Percentiles rank a stretch among this genome's conserved stretches.
Evolutionary conservation across 2,113 vertebrate species (phyloP).

Genomic region (Speoplatyrhinus poulsoni): DNA sequence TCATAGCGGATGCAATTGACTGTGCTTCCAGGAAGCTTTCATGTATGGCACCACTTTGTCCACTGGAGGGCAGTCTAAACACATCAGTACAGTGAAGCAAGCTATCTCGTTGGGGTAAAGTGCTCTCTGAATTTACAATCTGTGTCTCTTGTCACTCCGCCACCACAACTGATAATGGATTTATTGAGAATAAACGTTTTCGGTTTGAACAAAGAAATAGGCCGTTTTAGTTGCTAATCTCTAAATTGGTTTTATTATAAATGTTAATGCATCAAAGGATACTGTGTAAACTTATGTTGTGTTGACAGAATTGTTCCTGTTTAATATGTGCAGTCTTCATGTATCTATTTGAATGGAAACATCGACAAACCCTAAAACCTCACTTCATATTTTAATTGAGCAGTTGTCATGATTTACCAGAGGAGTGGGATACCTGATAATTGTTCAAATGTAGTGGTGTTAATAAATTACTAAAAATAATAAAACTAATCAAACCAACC

Average conservation of each 20-base stretch:
- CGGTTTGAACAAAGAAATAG: neutral
- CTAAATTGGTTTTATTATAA: neutral
- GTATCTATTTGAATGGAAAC: constrained; percentile 12
- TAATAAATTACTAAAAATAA: constrained; percentile 10
- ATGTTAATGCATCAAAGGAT: constrained; percentile 16
- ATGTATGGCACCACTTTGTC: constrained; percentile 15
- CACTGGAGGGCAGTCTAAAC: neutral
- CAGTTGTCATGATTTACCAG: neutral
- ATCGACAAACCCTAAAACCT: constrained; percentile 14
- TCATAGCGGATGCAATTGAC: neutral
- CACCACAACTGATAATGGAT: constrained; percentile 20
- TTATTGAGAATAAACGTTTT: constrained; percentile 3
- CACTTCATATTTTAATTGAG: constrained; percentile 5
- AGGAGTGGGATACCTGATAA: neutral
- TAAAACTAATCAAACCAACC: constrained; percentile 34
- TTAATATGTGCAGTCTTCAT: constrained; percentile 2
- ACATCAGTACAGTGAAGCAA: neutral
- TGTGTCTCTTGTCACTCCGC: neutral
- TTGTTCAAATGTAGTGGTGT: constrained; percentile 16
- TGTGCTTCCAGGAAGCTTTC: constrained; percentile 9
- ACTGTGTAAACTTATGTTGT: constrained; percentile 10
- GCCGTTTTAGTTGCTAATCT: neutral
- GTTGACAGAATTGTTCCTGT: neutral
- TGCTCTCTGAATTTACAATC: constrained; percentile 5
- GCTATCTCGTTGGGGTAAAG: constrained; percentile 3